Evolutionary conservation across 1,140 invertebrate species (phyloP), one percentile per base, ranked within the genome.

Genomic region (Drosophila tsacasi): DNA sequence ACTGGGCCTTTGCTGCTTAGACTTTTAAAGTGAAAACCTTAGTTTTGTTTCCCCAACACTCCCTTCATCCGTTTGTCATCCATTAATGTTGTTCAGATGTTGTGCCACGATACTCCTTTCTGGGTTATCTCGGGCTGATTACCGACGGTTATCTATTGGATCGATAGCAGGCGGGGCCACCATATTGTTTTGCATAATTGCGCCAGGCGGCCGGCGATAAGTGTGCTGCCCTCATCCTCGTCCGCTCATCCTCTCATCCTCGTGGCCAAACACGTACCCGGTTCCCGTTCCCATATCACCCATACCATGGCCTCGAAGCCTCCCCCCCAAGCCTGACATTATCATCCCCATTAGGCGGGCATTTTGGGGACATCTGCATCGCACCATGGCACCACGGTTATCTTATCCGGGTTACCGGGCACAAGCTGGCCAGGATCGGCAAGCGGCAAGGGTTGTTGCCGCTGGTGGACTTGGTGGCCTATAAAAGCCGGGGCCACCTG

Each of bases 181-280:
- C 85, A 89, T 89, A 84, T 89, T 89, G 84, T 84, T 89, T 84
- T 90, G 77, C 81, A 84, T 89, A 89, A 89, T 73, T 90, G 67
- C 55, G 66, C 60, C 83, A 61, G 68, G 76, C 74, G 54, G 40
- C 23, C 57, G 58, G 40, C 46, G 77, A 85, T 77, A 83, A 83
- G 69, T 49, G 46, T 63, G 44, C 57, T 76, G 37, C 73, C 61
- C 68, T 59, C 75, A 49, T 39, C 46, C 49, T 30, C 60, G 6
- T 23, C 19, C 59, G 21, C n/a, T n/a, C n/a, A n/a, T n/a, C n/a
- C n/a, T n/a, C n/a, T n/a, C n/a, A n/a, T n/a, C n/a, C n/a, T n/a
- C n/a, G n/a, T n/a, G n/a, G n/a, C n/a, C n/a, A n/a, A n/a, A n/a
- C 15, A n/a, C 15, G 4, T 42, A 2, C 40, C 40, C 50, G 25